Evolutionary conservation across 2,113 vertebrate species (phyloP), one percentile per base, ranked within the genome.

Genomic region (Corythornis madagascariensis): DNA sequence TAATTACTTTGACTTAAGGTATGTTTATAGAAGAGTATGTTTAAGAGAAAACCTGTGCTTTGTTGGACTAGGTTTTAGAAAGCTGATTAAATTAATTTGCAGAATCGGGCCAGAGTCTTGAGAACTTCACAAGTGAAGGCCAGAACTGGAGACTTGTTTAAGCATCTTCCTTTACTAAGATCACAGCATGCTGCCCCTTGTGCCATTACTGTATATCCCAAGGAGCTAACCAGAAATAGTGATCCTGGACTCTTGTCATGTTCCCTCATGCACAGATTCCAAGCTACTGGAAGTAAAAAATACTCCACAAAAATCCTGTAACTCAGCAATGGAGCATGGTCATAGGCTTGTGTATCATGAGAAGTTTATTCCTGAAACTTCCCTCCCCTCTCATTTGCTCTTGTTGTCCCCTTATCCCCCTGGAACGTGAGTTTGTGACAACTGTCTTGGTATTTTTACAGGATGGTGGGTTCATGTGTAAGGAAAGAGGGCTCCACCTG

Each of bases 331-430:
- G 1, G 5, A 4, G 9, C 40, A 33, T n/a, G 17, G 22, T 31
- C 25, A 33, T 31, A 28, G 28, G 13, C 8, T 63, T 59, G 4
- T 12, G 11, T 38, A 28, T n/a, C 0, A 0, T 18, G 22, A 38
- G 35, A 55, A 1, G 1, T 48, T 74, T 84, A 31, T 47, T 24
- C 9, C 47, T 38, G 38, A 33, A 77, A 73, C 38, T 63, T 76
- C 9, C 6, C 17, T 47, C 13, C 40, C 3, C 2, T 18, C 11
- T 11, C 19, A 28, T 79, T 63, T 64, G 29, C 18, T 69, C 26
- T 9, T 22, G 19, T 6, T 63, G 17, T 47, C 3, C 12, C 40
- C 24, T 64, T 29, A 35, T n/a, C 70, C 57, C 15, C 29, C n/a
- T 5, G 8, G 43, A 78, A 16, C 12, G 33, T 6, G 5, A 18